Evolutionary conservation across 2,797 vertebrate genomes (phyloP), one percentile per base, ranked within the genome.

Genomic region (Pempheris klunzingeri): DNA sequence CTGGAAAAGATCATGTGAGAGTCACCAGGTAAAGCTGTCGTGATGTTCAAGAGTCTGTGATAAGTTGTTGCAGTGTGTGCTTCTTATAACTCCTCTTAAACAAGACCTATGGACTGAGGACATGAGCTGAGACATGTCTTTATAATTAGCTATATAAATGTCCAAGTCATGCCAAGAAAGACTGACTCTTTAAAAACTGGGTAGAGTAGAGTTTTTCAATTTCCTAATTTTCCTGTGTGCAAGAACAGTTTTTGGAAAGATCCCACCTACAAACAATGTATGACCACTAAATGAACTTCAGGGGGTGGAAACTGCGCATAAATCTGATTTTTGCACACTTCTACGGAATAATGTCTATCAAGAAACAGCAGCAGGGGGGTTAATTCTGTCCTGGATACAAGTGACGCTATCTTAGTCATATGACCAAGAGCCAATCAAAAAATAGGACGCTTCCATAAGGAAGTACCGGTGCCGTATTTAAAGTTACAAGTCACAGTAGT

Each of bases 381-480:
- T 0, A 18, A 2, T 12, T 1, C 0, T 50, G 11, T 4, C 76
- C 76, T 76, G 30, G 91, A 7, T 54, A 88, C 78, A 84, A 60
- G 62, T 93, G 91, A 94, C 84, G 90, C 63, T 0, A 0, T 1
- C 15, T 3, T 1, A 22, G 11, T 77, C 86, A 57, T 6, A 1
- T 72, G 64, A 63, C 4, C 28, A 0, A 5, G 4, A 88, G 68
- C 93, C 94, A 94, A 94, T 94, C 82, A 90, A 2, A 88, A 75
- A 46, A 20, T 1, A 24, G 20, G 1, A 0, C 7, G n/a, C 22
- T 1, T 5, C 5, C 18, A 77, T 18, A 18, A 55, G 80, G 80
- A 77, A 66, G 76, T 9, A 0, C 0, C 1, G 14, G 73, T 11
- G 28, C 7, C 4, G 17, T 77, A 85, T 90, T 84, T 89, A 90